Evolutionary conservation across 2,113 vertebrate species (phyloP).

Genomic region (Anhinga rufa): DNA sequence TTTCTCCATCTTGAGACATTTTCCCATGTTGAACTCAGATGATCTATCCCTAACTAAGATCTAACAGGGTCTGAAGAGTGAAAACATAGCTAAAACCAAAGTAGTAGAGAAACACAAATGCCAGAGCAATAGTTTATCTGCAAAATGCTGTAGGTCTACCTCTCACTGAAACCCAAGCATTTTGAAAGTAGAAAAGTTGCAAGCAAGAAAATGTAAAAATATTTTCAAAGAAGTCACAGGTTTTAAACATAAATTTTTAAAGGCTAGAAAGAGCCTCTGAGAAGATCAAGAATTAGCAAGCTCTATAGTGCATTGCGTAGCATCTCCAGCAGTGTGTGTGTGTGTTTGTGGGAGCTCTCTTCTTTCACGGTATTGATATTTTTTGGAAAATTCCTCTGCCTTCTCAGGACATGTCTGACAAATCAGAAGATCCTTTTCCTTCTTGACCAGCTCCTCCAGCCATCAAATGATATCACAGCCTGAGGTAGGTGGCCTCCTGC

Average conservation of each 20-base stretch:
- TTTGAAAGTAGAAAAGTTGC: background rate
- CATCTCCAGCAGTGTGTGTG: background rate
- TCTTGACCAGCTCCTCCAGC: background rate
- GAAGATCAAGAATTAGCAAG: background rate
- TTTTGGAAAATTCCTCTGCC: background rate
- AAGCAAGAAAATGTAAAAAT: background rate
- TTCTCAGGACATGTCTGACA: background rate
- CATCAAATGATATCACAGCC: background rate
- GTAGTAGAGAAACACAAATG: background rate
- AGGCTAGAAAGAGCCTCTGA: background rate
- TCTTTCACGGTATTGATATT: background rate
- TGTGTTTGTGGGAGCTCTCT: background rate
- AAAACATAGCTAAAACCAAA: background rate
- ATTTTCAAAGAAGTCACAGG: background rate
- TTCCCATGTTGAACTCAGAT: background rate
- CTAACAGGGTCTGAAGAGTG: background rate
- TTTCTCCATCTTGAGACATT: constrained; percentile 4
- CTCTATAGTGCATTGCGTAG: background rate
- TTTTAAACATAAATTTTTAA: background rate
- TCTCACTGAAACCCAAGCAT: background rate
- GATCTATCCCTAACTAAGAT: background rate
- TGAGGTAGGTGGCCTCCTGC: background rate
- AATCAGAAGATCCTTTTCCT: background rate
- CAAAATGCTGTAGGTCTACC: background rate
- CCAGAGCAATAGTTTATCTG: background rate